These are phyloP conservation scores for Peromyscus nudipes DNA, from an alignment of 2,797 vertebrate genomes.

Conservation along the genomic window DNA sequence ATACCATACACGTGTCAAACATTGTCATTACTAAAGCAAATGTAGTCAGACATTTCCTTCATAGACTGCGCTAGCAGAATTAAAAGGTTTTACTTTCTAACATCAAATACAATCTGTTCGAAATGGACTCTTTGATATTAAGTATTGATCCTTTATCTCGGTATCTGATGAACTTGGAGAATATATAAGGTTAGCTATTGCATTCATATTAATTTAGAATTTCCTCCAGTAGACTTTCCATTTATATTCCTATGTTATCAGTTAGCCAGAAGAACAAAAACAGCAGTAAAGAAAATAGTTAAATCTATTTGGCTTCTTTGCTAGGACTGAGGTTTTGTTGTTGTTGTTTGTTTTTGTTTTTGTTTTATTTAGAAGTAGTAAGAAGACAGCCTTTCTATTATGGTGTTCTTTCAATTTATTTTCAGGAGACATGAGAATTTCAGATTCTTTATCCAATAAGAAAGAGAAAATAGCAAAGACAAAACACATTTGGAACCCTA, in stretches of 20 bases:
- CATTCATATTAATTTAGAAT: not conserved
- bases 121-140: not conserved
- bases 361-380: not conserved
- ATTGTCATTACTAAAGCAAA: not conserved
- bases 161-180: not conserved
- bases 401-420: not conserved
- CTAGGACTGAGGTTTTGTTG: not conserved
- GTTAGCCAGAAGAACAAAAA: slow-evolving; percentile 36
- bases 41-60: not conserved
- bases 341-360: not conserved
- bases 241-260: not conserved
- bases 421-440: not conserved
- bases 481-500: not conserved
- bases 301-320: not conserved
- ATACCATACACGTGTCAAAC: not conserved
- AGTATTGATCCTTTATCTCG: not conserved
- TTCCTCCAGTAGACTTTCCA: not conserved
- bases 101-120: not conserved
- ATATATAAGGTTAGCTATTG: not conserved
- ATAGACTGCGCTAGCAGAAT: not conserved
- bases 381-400: not conserved
- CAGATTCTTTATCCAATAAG: not conserved
- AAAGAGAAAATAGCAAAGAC: slow-evolving; percentile 39
- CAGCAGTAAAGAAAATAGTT: not conserved
- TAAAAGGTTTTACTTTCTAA: slow-evolving; percentile 38